Conservation (phyloP, 2,888 invertebrate species). For the Chaetogeoica ovagalla region DNA sequence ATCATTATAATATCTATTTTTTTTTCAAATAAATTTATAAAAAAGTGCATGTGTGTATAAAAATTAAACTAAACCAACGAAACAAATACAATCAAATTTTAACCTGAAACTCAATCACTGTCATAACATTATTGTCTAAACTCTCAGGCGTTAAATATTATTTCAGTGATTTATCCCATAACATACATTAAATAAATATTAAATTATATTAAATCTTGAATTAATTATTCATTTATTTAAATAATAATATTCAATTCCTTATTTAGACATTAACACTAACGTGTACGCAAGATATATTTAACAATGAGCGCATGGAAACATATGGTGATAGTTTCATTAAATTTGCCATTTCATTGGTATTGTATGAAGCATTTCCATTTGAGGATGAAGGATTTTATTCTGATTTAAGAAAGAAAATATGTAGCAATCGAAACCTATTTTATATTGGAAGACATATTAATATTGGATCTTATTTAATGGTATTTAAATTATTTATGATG, state of each 20-base stretch:
- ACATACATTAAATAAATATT: too few relatives aligned
- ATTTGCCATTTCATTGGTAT: slow-evolving; percentile 72
- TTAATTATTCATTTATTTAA: neutral
- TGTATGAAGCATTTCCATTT: slow-evolving; percentile 70
- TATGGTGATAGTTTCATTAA: slow-evolving; percentile 89
- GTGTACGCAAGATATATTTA: slow-evolving; percentile 73
- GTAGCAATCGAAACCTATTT: slow-evolving; percentile 85
- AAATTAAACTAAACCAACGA: too few relatives aligned
- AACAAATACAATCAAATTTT: too few relatives aligned
- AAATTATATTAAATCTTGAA: too few relatives aligned
- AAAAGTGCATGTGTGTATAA: too few relatives aligned
- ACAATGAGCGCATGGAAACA: slow-evolving; percentile 81
- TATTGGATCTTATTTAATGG: slow-evolving; percentile 54
- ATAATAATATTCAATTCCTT: slow-evolving; percentile 56
- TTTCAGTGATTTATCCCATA: too few relatives aligned
- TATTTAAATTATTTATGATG: slow-evolving; percentile 24
- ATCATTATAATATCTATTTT: too few relatives aligned
- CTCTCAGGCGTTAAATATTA: too few relatives aligned
- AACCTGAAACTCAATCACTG: too few relatives aligned
- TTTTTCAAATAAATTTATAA: too few relatives aligned
- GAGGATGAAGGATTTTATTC: slow-evolving; percentile 80
- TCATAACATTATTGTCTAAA: too few relatives aligned
- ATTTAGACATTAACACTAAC: slow-evolving; percentile 71
- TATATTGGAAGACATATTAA: slow-evolving; percentile 66
- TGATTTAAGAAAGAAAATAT: slow-evolving; percentile 69